Conservation (phyloP, 2,888 invertebrate genomes). For the Ptychoptera albimana region DNA sequence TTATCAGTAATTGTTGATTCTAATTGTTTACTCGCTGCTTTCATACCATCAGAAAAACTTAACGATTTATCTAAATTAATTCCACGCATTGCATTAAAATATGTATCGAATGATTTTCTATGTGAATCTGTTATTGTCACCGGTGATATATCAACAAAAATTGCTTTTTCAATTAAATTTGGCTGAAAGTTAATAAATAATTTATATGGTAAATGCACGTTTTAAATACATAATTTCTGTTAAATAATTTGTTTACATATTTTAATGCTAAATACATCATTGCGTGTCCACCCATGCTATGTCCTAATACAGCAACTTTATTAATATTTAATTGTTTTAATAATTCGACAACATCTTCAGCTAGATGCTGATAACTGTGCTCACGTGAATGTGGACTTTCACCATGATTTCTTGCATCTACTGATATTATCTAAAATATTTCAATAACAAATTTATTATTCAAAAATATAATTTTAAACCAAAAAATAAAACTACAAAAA, state of each 20-base stretch:
- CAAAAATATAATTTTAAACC: not conserved
- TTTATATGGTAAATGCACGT: not conserved
- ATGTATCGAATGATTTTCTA: constrained; percentile 40
- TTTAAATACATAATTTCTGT: too few relatives aligned
- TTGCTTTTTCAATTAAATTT: constrained; percentile 43
- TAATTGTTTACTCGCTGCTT: constrained; percentile 47
- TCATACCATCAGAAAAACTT: constrained; percentile 52
- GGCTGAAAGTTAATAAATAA: constrained; percentile 29
- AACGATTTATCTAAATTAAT: constrained; percentile 43
- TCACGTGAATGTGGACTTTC: constrained; percentile 67
- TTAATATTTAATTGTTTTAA: constrained; percentile 44
- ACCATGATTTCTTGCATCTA: constrained; percentile 92
- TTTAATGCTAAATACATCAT: constrained; percentile 71
- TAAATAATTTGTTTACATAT: constrained; percentile 45
- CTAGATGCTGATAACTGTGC: constrained; percentile 62
- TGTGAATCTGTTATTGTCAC: constrained; percentile 38
- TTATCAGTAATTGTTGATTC: constrained; percentile 35
- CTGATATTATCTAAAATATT: constrained; percentile 42
- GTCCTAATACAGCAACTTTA: constrained; percentile 61
- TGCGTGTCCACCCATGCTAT: constrained; percentile 92
- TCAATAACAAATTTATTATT: not conserved
- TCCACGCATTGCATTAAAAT: constrained; percentile 47
- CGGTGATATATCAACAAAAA: constrained; percentile 62
- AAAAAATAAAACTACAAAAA: not conserved
- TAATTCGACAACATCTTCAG: constrained; percentile 52